phyloP scores from a whole-genome alignment of 1,140 invertebrate genomes.

The Panagrolaimus sp. region DNA sequence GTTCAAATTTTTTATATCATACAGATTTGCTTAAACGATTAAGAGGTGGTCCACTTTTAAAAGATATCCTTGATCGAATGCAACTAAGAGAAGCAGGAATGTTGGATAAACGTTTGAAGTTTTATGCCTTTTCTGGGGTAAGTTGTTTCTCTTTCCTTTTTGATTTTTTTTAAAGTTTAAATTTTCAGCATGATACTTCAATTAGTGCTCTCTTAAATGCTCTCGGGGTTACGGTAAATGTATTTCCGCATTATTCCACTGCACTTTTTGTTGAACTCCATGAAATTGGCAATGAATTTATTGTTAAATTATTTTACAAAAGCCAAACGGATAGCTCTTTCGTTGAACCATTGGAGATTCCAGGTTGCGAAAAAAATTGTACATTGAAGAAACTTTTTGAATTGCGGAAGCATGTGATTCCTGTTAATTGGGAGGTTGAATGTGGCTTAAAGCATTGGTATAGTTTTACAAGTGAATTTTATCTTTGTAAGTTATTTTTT shows the following conservation, averaged over 20 bases:
- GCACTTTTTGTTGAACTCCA: constrained; percentile 36
- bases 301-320: constrained; percentile 43
- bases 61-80: constrained; percentile 41
- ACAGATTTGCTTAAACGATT: constrained; percentile 34
- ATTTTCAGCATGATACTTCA: constrained; percentile 33
- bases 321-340: constrained; percentile 36
- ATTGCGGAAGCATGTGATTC: constrained; percentile 14
- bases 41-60: constrained; percentile 37
- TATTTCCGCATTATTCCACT: constrained; percentile 38
- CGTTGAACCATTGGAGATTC: constrained; percentile 36
- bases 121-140: constrained; percentile 45
- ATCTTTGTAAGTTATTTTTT: constrained; percentile 18
- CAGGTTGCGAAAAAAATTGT: constrained; percentile 33
- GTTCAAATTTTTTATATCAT: constrained; percentile 33
- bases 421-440: constrained; percentile 38
- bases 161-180: background rate
- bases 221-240: constrained; percentile 32
- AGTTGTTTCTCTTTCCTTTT: background rate
- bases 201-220: constrained; percentile 44
- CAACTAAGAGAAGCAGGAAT: constrained; percentile 3
- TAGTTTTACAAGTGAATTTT: constrained; percentile 8
- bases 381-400: constrained; percentile 18
- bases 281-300: constrained; percentile 19
- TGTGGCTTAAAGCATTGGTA: constrained; percentile 27
- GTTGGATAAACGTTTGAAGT: constrained; percentile 35